Evolutionary conservation across 2,113 vertebrate species (phyloP).

Genomic region (Riparia riparia): DNA sequence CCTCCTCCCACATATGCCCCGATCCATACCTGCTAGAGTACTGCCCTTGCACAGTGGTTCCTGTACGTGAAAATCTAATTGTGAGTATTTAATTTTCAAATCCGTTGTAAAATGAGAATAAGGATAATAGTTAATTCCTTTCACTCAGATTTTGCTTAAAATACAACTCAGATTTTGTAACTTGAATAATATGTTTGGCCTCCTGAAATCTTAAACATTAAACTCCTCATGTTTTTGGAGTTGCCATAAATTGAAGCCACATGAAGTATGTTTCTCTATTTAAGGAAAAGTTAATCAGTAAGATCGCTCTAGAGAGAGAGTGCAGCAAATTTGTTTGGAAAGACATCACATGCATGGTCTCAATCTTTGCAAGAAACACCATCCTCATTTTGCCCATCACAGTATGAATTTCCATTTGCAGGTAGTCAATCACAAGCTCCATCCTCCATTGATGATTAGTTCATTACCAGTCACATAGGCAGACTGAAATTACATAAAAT

Average conservation of each 20-base stretch:
- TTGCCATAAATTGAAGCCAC: not conserved
- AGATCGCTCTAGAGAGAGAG: not conserved
- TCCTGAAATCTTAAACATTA: not conserved
- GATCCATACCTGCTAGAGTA: not conserved
- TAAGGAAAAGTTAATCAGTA: not conserved
- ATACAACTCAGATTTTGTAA: not conserved
- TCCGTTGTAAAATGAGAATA: not conserved
- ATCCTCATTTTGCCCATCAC: not conserved
- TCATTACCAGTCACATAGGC: slow-evolving; percentile 90
- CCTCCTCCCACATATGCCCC: not conserved
- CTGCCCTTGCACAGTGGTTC: not conserved
- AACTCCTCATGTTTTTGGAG: not conserved
- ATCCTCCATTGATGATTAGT: slow-evolving; percentile 93
- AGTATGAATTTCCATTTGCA: not conserved
- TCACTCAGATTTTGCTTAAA: not conserved
- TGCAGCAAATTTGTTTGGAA: not conserved
- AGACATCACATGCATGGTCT: not conserved
- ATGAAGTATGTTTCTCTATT: not conserved
- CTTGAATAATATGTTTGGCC: not conserved
- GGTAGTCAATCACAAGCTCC: slow-evolving; percentile 84
- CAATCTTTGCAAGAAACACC: not conserved
- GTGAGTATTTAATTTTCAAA: not conserved
- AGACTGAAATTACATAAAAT: slow-evolving; percentile 79
- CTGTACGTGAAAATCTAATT: not conserved
- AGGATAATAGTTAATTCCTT: not conserved